Evolutionary conservation across 92 coral and sea anemone genomes (phyloP), one percentile per base, ranked within the genome.

Genomic region (Porites divaricata): DNA sequence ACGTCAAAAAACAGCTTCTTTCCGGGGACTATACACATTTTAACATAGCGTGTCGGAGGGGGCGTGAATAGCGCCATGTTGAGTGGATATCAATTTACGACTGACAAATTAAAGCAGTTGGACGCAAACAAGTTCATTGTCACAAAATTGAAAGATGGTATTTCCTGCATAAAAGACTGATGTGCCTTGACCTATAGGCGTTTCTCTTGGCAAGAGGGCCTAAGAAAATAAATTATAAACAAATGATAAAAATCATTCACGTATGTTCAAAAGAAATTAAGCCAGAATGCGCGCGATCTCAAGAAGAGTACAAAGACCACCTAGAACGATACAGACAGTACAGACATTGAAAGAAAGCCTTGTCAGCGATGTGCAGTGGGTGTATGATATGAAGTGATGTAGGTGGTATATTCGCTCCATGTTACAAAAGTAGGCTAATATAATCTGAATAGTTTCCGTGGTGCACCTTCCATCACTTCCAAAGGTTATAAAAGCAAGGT

Each of bases 81-180:
- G 79, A 82, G 79, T 22, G 70, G 72, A 70, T 63, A 82, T 82
- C 86, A 82, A 59, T 73, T 82, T 82, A 56, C 79, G 70, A 45
- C 79, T 73, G 61, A 19, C 86, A 73, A 82, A 82, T 63, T 20
- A 63, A 82, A 49, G 73, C 79, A 82, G 86, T 72, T 45, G 79
- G 78, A 22, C 72, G 79, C 78, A 82, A 82, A 82, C 86, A 82
- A 82, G 13, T 63, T 26, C 25, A 82, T 82, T 82, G 86, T 82
- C 86, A 72, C 50, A 72, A 71, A 74, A 72, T 52, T 72, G 59
- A 59, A 61, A 67, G 84, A 79, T 79, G 67, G 66, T 53, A 51
- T 67, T 79, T 68, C 52, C 19, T 10, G 68, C 49, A 70, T 65
- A 78, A 61, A 57, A 61, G 83, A 22, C 28, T 24, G 52, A 9